A percentile compares a stretch with the other conserved stretches of the same genome.
These are phyloP conservation scores for Limnephilus marmoratus DNA, from an alignment of 2,888 invertebrate species.

Conservation along the genomic window DNA sequence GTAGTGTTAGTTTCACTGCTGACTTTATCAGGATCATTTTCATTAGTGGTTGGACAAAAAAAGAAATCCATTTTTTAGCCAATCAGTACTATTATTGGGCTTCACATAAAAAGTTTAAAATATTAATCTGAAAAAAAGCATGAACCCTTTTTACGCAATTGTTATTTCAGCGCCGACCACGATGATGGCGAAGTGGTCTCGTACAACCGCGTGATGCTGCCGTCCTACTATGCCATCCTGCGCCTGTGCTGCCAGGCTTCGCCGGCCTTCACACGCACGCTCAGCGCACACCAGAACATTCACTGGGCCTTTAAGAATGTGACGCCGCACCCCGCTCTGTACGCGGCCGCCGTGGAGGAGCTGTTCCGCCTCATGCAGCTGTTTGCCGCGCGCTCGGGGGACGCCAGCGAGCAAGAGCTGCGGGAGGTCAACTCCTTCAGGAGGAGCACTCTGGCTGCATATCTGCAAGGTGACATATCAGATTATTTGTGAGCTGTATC, in stretches of 20 bases:
- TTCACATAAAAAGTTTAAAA: no score
- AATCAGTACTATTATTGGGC: no score
- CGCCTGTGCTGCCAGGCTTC: conserved; percentile 95
- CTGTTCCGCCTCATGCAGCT: conserved; percentile 93
- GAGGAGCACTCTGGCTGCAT: conserved; percentile 90
- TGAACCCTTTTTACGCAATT: conserved; percentile 60
- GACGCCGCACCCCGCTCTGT: conserved; percentile 96
- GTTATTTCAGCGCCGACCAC: conserved; percentile 89
- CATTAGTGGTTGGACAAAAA: no score
- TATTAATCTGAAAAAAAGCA: not conserved
- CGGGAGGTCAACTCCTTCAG: conserved; percentile 92
- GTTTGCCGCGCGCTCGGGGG: conserved; percentile 90
- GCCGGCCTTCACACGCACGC: conserved; percentile 87
- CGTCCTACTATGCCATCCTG: conserved; percentile 93
- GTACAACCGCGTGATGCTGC: conserved; percentile 95
- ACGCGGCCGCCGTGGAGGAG: conserved; percentile 94
- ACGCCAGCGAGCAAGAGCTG: conserved; percentile 85
- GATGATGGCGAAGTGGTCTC: conserved; percentile 97
- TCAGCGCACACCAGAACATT: conserved; percentile 95
- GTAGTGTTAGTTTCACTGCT: no score
- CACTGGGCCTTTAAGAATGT: conserved; percentile 98
- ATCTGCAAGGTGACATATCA: conserved; percentile 85
- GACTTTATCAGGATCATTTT: no score
- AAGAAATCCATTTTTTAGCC: no score
- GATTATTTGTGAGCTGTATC: no score